phyloP scores from a whole-genome alignment of 2,113 vertebrate genomes.

The Mastomys coucha region DNA sequence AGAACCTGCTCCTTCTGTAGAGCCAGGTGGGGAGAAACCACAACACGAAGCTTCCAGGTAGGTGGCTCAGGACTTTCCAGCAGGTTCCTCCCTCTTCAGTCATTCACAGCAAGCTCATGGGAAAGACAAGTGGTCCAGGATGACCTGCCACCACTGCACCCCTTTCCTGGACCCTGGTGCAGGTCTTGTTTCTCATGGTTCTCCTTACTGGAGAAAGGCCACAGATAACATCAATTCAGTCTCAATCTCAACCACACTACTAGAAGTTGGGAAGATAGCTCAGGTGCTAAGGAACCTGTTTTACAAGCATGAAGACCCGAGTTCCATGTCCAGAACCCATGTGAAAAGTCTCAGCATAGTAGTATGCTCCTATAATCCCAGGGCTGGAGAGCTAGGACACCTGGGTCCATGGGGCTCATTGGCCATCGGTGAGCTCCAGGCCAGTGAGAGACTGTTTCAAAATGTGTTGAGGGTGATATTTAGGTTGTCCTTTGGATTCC shows the following conservation, averaged over 20 bases:
- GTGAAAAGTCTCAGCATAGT: not conserved
- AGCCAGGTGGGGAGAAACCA: not conserved
- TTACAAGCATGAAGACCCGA: not conserved
- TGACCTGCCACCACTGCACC: too few species aligned
- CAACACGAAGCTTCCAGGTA: slow-evolving; percentile 52
- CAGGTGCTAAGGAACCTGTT: not conserved
- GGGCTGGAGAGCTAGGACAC: not conserved
- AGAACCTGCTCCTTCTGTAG: not conserved
- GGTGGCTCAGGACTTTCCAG: slow-evolving; percentile 5
- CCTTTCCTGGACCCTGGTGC: not conserved
- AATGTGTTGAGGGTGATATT: not conserved
- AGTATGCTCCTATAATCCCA: not conserved
- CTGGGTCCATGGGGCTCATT: not conserved
- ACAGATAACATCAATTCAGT: not conserved
- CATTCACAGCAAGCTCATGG: not conserved
- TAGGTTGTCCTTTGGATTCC: not conserved
- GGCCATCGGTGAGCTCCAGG: not conserved
- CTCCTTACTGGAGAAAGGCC: not conserved
- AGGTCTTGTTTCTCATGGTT: not conserved
- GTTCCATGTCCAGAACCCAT: not conserved
- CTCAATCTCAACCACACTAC: not conserved
- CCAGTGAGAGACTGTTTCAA: not conserved
- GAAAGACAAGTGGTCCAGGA: not conserved
- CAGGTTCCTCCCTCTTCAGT: not conserved
- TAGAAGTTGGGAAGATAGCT: not conserved